Conservation (phyloP, 2,113 vertebrate genomes). For the Cinclus mexicanus region DNA sequence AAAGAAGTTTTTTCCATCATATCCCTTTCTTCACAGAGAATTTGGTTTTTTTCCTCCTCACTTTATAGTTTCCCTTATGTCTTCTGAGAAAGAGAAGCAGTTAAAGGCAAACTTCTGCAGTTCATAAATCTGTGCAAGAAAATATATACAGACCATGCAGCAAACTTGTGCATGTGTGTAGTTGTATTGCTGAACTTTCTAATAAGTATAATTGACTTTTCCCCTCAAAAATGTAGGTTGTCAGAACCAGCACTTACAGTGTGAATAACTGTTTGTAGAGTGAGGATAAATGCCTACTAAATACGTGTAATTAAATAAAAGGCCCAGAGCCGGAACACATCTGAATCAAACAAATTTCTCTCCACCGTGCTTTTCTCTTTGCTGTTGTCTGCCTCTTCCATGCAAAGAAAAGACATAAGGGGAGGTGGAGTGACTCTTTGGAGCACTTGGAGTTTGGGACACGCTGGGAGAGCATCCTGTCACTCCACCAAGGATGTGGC, state of each 20-base stretch:
- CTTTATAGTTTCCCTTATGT: neutral
- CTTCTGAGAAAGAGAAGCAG: neutral
- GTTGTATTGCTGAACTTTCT: neutral
- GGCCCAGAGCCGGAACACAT: neutral
- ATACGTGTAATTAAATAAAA: neutral
- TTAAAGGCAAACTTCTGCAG: neutral
- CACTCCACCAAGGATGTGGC: neutral
- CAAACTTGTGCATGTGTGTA: neutral
- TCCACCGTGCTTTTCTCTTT: neutral
- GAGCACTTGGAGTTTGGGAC: neutral
- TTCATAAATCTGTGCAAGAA: neutral
- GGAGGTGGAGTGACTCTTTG: neutral
- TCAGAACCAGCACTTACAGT: neutral
- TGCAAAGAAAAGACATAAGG: neutral
- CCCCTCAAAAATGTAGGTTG: neutral
- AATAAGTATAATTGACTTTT: neutral
- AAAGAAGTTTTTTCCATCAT: neutral
- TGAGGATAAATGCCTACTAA: neutral
- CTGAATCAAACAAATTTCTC: neutral
- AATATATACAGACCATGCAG: neutral
- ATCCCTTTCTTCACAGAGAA: neutral
- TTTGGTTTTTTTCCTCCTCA: fast-evolving
- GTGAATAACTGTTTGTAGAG: neutral
- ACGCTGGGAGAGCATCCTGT: neutral
- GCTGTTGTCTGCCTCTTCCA: neutral